Percentiles rank a stretch among this genome's conserved stretches.
phyloP scores from a whole-genome alignment of 2,888 invertebrate species.

The Meteorus colon region DNA sequence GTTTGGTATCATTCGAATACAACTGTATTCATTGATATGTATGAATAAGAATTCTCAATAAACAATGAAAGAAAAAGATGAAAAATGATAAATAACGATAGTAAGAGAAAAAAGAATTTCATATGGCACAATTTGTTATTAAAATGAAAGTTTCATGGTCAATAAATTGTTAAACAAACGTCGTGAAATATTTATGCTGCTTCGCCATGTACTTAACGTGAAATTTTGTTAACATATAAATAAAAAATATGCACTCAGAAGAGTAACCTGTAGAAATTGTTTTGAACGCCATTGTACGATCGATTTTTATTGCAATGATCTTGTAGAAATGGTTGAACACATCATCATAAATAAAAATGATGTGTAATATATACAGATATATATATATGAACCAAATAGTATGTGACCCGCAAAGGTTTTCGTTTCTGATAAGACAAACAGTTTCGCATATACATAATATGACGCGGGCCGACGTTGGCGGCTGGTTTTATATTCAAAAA shows the following conservation, averaged over 20 bases:
- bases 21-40: no score
- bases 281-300: neutral
- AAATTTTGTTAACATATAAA: no score
- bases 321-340: conserved; percentile 9
- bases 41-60: no score
- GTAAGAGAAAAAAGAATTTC: neutral
- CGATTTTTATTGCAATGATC: conserved; percentile 5
- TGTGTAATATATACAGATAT: conserved; percentile 1
- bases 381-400: neutral
- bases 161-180: neutral
- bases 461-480: conserved; percentile 48
- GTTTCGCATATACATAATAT: conserved; percentile 36
- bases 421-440: conserved; percentile 38
- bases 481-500: conserved; percentile 42
- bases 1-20: no score
- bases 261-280: neutral
- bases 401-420: neutral
- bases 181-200: neutral
- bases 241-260: neutral
- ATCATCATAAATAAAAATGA: conserved; percentile 30
- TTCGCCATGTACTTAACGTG: no score
- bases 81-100: neutral
- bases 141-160: neutral
- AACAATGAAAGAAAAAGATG: no score
- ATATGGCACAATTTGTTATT: neutral